Evolutionary conservation across 1,140 invertebrate genomes (phyloP).

Genomic region (Lordiphosa collinella): DNA sequence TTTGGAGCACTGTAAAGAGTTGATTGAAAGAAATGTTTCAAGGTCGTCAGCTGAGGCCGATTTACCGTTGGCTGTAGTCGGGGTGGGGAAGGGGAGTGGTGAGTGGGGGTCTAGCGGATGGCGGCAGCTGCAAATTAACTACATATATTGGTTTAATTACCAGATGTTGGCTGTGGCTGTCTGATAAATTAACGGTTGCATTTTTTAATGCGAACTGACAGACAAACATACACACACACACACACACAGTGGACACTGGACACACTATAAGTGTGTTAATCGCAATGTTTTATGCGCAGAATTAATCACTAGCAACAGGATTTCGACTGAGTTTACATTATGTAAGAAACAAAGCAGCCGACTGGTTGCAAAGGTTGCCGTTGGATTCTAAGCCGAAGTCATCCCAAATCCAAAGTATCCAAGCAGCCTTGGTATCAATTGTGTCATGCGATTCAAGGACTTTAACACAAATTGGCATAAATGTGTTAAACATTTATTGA

Average conservation of each 20-base stretch:
- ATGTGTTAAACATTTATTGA: slow-evolving; percentile 7
- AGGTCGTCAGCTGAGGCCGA: slow-evolving; percentile 49
- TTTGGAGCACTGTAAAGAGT: slow-evolving; percentile 1
- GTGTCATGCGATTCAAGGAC: slow-evolving; percentile 47
- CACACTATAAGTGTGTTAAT: slow-evolving; percentile 29
- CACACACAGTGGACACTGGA: background rate
- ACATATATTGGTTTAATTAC: slow-evolving; percentile 68
- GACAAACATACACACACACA: slow-evolving; percentile 27
- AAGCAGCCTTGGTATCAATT: background rate
- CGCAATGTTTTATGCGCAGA: slow-evolving; percentile 39
- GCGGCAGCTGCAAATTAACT: slow-evolving; percentile 37
- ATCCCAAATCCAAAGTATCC: too few species aligned
- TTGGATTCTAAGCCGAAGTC: too few species aligned
- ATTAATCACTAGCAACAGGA: slow-evolving; percentile 65
- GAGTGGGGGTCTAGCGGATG: background rate
- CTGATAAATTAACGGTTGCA: slow-evolving; percentile 76
- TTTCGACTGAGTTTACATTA: slow-evolving; percentile 57
- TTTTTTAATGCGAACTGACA: slow-evolving; percentile 68
- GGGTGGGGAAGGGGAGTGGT: background rate
- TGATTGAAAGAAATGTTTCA: slow-evolving; percentile 60
- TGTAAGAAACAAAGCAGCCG: too few species aligned
- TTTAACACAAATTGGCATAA: slow-evolving; percentile 39
- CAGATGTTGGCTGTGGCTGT: slow-evolving; percentile 40
- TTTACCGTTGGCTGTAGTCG: background rate
- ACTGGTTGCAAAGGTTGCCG: background rate